Evolutionary conservation across 2,113 vertebrate genomes (phyloP), one percentile per base, ranked within the genome.

Genomic region (Rhodinocichla rosea): DNA sequence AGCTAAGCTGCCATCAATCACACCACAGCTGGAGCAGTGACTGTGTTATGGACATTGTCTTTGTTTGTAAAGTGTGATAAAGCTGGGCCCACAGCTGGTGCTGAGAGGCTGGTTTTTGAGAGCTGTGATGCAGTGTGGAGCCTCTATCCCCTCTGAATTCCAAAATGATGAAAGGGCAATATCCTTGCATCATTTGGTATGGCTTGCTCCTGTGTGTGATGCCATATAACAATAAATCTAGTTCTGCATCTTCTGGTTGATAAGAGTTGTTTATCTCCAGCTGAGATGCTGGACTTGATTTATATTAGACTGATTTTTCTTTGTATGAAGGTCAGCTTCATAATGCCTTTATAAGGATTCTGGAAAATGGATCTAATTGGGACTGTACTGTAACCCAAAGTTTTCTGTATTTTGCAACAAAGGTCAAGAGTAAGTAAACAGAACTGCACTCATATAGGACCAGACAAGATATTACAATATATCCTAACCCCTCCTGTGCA

Each of bases 211-310:
- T 81, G 52, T 1, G 3, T 78, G 60, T 1, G 6, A 92, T 87
- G 83, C 65, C 64, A 62, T 49, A 65, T 42, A 88, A 77, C 45
- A 73, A 67, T 87, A 89, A 92, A 88, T 90, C 68, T 70, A 87
- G 68, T 88, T 95, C 94, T 78, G 86, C 64, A 71, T 81, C 90
- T 90, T 78, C 68, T 80, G 33, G 50, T 83, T 88, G 82, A 88
- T 95, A 80, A 78, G 90, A 94, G 79, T 81, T 80, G 70, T 91
- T 94, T 86, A 86, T 93, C 85, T 93, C 75, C 71, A 83, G 75
- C 79, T 90, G 68, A 90, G 75, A 70, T 71, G 68, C 64, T 94
- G 23, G 64, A 64, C 35, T 92, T 90, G 79, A 93, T 96, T 87
- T 88, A 74, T 92, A 71, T 93, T 81, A 68, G 56, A 44, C 68